Base-by-base conservation (phyloP, 2,888 invertebrate species). In the Drosophila gaucha region DNA sequence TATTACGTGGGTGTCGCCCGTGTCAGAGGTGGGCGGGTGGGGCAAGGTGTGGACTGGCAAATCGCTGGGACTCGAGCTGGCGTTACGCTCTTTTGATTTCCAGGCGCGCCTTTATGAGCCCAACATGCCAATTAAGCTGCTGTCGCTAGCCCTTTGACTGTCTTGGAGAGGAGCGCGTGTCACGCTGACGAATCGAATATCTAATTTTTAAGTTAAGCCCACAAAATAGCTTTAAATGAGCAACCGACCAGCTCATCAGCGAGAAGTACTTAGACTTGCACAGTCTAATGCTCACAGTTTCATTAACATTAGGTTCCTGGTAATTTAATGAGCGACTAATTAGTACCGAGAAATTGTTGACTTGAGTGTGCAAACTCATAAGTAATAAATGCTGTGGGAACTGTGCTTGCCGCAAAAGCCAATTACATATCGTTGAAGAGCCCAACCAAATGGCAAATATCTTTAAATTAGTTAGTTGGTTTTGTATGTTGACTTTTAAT, bases 61-160 rank as follows among this genome's bases (percentile, higher is more conserved):
- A 59, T 51, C 41, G 44, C 20, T 49, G 24, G 2, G 33, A 35
- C 47, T 41, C 28, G 50, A 30, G 26, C 28, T 31, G 18, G 22
- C 46, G 52, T 18, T 26, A 58, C 18, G 24, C 18, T 12, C 56
- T 28, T 41, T 28, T 56, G 55, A 67, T 50, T 55, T 26, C 26
- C 24, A 20, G 20, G 28, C 39, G 39, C 20, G 22, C 36, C 16
- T 10, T 35, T 43, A 16, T 49, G 41, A 2, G 26, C 60, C 39
- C 36, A 46, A 62, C 49, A 54, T 57, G 67, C 46, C 71, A 67
- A 62, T 71, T 71, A 57, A 56, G 20, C 24, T 31, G 28, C 41
- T 56, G 36, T 26, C 51, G 59, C 33, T 24, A 56, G 62, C 47
- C 52, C 55, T 62, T 67, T 70, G 33, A 28, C 33, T 18, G 38